Evolutionary conservation across 35 echinoderm and acorn worm species (phyloP), one percentile per base, ranked within the genome.

Genomic region (Holothuria glaberrima): DNA sequence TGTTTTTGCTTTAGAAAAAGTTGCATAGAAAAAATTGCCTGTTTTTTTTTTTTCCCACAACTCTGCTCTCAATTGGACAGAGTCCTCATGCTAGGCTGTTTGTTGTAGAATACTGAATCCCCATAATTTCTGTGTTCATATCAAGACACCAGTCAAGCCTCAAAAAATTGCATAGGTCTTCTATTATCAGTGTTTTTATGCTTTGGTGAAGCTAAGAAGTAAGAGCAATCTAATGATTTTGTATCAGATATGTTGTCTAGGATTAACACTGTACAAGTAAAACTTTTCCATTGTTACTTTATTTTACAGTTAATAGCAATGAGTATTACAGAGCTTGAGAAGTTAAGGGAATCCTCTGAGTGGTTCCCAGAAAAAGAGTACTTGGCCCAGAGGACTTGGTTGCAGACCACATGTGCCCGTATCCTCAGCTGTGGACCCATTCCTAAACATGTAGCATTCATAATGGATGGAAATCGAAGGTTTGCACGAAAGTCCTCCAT

Each of bases 401-500:
- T 99, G 6, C 93, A 94, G 59, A 82, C 72, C 29, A 92, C 75
- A 21, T 99, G 97, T 72, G 57, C 88, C 14, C 28, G 88, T 1
- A 78, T 99, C 19, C 68, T 99, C 14, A 92, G 80, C 34, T 80
- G 82, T 4, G 97, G 97, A 58, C 91, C 97, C 1, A 86, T 99
- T 22, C 97, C 97, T 0, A 82, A 75, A 61, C 97, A 99, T 68
- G 88, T 99, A 6, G 97, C 97, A 5, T 95, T 95, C 77, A 99
- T 99, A 82, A 99, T 99, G 97, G 97, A 95, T 81, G 97, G 97
- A 54, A 99, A 99, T 63, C 90, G 97, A 86, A 80, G 97, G 26
- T 99, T 92, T 84, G 97, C 97, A 19, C 90, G 71, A 78, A 99
- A 99, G 59, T 71, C 68, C 48, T 78, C 74, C 6, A 82, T 95